phyloP scores from a whole-genome alignment of 1,140 invertebrate genomes.

The Aradophagus sp. region DNA sequence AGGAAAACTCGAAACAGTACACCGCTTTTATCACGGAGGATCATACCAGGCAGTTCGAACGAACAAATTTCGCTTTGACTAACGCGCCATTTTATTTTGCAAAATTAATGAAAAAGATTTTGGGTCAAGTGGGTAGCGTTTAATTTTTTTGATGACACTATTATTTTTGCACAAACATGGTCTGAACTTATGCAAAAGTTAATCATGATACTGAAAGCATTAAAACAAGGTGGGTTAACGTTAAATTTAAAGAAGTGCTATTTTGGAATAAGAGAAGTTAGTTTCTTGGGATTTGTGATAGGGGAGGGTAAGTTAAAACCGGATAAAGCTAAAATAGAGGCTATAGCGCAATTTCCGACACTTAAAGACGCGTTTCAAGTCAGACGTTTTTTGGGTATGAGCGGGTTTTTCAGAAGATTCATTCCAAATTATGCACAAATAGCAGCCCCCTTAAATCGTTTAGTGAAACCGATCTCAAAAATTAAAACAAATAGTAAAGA shows the following conservation, averaged over 20 bases:
- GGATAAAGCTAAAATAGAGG: slow-evolving; percentile 57
- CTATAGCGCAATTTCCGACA: slow-evolving; percentile 54
- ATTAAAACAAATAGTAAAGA: not conserved
- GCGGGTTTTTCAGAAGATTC: slow-evolving; percentile 63
- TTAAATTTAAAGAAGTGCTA: slow-evolving; percentile 62
- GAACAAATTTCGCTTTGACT: slow-evolving; percentile 1
- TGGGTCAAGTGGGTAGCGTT: not conserved
- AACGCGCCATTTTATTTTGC: slow-evolving; percentile 8
- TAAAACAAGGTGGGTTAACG: slow-evolving; percentile 54
- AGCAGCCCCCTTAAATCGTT: slow-evolving; percentile 39
- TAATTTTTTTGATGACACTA: slow-evolving; percentile 5
- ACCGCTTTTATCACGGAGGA: too few relatives aligned
- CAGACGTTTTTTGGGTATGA: slow-evolving; percentile 63
- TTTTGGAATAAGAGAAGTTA: slow-evolving; percentile 57
- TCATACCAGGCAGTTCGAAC: not conserved
- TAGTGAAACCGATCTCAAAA: slow-evolving; percentile 30
- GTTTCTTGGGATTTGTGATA: slow-evolving; percentile 61
- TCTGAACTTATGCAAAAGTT: not conserved
- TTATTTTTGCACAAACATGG: slow-evolving; percentile 1
- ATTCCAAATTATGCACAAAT: slow-evolving; percentile 57
- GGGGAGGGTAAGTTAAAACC: slow-evolving; percentile 56
- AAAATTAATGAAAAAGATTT: not conserved
- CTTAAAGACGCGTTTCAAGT: slow-evolving; percentile 61
- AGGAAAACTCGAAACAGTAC: slow-evolving; percentile 2
- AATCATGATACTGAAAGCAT: slow-evolving; percentile 21